These are phyloP conservation scores for Petromus typicus DNA, from an alignment of 2,113 vertebrate genomes.

Conservation along the genomic window DNA sequence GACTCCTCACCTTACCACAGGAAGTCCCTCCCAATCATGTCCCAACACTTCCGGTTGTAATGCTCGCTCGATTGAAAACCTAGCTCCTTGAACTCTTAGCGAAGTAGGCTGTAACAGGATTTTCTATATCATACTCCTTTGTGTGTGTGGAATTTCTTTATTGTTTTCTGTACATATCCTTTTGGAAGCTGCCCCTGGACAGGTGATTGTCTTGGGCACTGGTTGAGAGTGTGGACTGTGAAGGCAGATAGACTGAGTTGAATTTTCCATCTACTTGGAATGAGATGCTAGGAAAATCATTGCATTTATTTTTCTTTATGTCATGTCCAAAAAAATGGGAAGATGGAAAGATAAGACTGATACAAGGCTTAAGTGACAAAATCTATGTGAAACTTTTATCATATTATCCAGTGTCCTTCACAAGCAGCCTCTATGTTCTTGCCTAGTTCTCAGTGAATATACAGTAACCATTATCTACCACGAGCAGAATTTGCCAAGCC, in stretches of 20 bases:
- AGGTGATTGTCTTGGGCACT: neutral
- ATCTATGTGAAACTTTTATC: neutral
- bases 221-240: neutral
- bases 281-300: neutral
- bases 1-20: fast-evolving
- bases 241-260: neutral
- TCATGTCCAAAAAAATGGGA: neutral
- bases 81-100: neutral
- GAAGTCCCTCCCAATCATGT: neutral
- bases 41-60: neutral
- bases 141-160: neutral
- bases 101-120: too few relatives aligned
- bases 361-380: neutral
- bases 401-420: neutral
- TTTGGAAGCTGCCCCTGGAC: neutral
- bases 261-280: neutral
- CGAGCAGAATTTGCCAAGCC: neutral
- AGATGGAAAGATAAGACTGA: neutral
- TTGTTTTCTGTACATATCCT: neutral
- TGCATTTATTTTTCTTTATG: neutral
- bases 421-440: neutral
- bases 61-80: neutral
- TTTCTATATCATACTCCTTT: neutral
- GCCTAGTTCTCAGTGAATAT: neutral
- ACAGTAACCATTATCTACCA: neutral